These are phyloP conservation scores for Musca domestica DNA, from an alignment of 1,140 invertebrate species.

Conservation along the genomic window DNA sequence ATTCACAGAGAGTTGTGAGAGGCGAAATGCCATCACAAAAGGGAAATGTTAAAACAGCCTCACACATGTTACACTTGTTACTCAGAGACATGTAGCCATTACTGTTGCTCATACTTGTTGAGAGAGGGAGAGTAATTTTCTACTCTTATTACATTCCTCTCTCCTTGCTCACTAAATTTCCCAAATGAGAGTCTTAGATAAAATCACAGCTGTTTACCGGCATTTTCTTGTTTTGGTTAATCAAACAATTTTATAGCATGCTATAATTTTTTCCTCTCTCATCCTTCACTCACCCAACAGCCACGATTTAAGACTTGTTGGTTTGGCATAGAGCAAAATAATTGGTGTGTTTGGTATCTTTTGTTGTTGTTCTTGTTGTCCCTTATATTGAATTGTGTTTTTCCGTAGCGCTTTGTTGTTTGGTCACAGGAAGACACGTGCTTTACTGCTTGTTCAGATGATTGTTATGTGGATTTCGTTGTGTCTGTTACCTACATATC, in stretches of 20 bases:
- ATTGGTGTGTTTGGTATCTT: too few species aligned
- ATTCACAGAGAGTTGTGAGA: too few species aligned
- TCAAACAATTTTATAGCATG: slow-evolving; percentile 5
- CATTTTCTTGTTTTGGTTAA: neutral
- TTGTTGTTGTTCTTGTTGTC: neutral
- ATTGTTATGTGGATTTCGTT: neutral
- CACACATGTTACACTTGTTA: too few species aligned
- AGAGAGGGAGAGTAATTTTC: too few species aligned
- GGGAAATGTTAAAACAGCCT: too few species aligned
- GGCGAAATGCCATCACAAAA: too few species aligned
- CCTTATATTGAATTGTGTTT: neutral
- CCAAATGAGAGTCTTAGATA: slow-evolving; percentile 5
- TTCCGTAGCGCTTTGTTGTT: neutral
- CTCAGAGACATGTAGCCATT: too few species aligned
- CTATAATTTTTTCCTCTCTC: neutral
- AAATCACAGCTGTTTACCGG: slow-evolving; percentile 2
- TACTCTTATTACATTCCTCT: too few species aligned
- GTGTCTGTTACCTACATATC: neutral
- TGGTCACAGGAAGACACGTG: slow-evolving; percentile 4
- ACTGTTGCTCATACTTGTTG: too few species aligned
- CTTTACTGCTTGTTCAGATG: neutral
- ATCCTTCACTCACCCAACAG: too few species aligned
- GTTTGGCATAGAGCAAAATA: too few species aligned
- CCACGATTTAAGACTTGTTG: too few species aligned
- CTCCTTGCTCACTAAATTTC: neutral